Conservation (phyloP, 37 sponge, comb jelly and placozoan genomes). For the Chondrilla cf. caribensis region DNA sequence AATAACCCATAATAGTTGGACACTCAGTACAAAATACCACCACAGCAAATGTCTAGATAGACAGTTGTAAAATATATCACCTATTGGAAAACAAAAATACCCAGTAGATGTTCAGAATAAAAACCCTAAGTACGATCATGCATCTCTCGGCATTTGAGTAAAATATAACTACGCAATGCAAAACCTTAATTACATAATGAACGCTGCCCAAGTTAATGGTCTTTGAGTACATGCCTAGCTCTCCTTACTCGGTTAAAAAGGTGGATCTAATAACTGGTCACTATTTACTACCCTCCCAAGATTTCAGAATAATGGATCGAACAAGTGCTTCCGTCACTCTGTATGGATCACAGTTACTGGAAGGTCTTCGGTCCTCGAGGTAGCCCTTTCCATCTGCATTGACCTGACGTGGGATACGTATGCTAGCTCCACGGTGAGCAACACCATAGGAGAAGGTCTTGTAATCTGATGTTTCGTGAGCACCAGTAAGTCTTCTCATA, state of each 20-base stretch:
- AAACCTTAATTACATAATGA: slow-evolving; percentile 28
- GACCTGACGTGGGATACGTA: slow-evolving; percentile 62
- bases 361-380: slow-evolving; percentile 50
- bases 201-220: no score
- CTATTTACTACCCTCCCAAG: no score
- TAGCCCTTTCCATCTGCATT: slow-evolving; percentile 38
- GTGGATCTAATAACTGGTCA: no score
- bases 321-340: slow-evolving; percentile 61
- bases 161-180: slow-evolving; percentile 38
- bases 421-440: slow-evolving; percentile 65
- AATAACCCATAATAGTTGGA: no score
- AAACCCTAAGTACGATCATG: slow-evolving; percentile 24
- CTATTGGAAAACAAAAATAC: no score
- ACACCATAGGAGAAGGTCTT: slow-evolving; percentile 55
- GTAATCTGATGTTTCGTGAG: slow-evolving; percentile 74
- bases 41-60: no score
- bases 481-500: slow-evolving; percentile 83
- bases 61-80: no score
- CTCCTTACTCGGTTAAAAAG: no score
- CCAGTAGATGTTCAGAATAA: slow-evolving; percentile 29
- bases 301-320: slow-evolving; percentile 61
- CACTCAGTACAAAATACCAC: no score
- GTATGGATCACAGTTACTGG: slow-evolving; percentile 60
- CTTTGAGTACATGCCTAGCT: no score
- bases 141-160: slow-evolving; percentile 44